Conservation (phyloP, 2,113 vertebrate species). For the Pollimyrus isidori region DNA sequence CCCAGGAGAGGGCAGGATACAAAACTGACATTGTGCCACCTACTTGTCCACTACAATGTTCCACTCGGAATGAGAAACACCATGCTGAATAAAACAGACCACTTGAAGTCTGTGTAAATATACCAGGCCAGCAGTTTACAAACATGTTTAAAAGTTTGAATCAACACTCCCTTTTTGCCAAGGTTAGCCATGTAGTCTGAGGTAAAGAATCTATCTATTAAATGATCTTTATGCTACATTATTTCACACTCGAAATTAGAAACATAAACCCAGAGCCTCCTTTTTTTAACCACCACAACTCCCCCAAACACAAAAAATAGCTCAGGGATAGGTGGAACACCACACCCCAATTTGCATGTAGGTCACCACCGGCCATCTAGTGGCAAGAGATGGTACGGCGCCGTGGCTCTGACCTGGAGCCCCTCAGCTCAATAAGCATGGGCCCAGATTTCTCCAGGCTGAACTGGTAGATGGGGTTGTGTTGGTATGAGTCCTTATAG, state of each 20-base stretch:
- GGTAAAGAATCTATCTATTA: not conserved
- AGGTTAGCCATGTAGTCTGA: not conserved
- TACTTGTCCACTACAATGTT: not conserved
- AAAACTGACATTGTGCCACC: not conserved
- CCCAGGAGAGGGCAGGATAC: not conserved
- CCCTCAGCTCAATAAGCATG: conserved; percentile 83
- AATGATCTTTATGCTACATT: no score
- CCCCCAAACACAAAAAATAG: not conserved
- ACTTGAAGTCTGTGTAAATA: not conserved
- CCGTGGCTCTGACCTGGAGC: conserved; percentile 73
- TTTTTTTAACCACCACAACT: not conserved
- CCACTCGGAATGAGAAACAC: not conserved
- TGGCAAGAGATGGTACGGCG: not conserved
- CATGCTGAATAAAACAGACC: not conserved
- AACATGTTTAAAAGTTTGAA: not conserved
- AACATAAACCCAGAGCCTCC: not conserved
- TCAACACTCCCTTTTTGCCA: not conserved
- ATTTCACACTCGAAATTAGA: not conserved
- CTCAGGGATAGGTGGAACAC: not conserved
- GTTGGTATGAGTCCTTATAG: conserved; percentile 86
- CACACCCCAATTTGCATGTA: not conserved
- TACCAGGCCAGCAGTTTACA: not conserved
- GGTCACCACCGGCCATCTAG: not conserved
- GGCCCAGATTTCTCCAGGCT: conserved; percentile 83
- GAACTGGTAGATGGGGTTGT: conserved; percentile 91